These are phyloP conservation scores for Darevskia mixta DNA, from an alignment of 2,797 vertebrate species.

Conservation along the genomic window DNA sequence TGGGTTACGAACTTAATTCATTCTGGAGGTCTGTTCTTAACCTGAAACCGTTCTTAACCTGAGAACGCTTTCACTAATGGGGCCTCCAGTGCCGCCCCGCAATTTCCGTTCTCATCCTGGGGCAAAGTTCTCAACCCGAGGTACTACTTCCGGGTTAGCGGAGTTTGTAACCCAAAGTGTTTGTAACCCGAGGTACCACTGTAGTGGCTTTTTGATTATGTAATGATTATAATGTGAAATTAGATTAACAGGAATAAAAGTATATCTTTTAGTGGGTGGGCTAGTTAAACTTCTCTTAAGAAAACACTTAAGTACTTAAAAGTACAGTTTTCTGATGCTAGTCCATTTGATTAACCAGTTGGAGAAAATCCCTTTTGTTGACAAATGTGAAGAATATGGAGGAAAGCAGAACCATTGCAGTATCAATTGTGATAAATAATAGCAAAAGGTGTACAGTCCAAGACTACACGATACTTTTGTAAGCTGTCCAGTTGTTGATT, in stretches of 20 bases:
- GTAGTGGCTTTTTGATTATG: background rate
- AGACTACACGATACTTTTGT: background rate
- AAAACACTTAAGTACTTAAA: background rate
- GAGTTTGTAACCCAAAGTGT: too few relatives aligned
- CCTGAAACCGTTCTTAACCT: too few relatives aligned
- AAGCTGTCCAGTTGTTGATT: slow-evolving; percentile 9
- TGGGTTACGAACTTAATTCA: too few relatives aligned
- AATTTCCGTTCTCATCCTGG: too few relatives aligned
- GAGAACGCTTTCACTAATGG: too few relatives aligned
- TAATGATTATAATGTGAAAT: background rate
- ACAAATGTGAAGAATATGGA: slow-evolving; percentile 15
- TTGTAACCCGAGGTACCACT: too few relatives aligned
- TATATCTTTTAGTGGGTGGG: background rate
- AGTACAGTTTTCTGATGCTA: background rate
- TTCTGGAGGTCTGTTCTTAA: too few relatives aligned
- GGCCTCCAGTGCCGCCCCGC: fast-evolving
- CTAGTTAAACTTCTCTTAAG: background rate
- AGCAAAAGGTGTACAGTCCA: slow-evolving; percentile 7
- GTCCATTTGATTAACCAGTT: background rate
- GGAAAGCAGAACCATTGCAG: background rate
- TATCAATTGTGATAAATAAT: background rate
- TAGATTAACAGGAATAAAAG: background rate
- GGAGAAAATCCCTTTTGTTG: background rate
- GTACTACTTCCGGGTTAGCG: too few relatives aligned
- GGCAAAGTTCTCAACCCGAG: too few relatives aligned